Evolutionary conservation across 2,888 invertebrate species (phyloP), one percentile per base, ranked within the genome.

Genomic region (Ametastegia equiseti): DNA sequence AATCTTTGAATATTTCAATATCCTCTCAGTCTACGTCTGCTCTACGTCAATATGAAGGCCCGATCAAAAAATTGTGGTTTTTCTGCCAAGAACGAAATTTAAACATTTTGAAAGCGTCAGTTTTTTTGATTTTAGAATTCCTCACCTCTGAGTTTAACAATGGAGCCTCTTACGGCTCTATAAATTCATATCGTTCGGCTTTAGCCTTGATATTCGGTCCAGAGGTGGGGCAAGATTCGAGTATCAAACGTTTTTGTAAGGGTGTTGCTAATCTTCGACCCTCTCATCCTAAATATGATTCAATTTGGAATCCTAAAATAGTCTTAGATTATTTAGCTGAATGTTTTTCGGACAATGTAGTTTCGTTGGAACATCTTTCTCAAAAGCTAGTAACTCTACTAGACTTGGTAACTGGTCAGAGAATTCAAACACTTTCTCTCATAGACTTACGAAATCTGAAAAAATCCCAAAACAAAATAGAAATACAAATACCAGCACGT

Each of bases 361-460:
- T 83, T 6, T 39, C 71, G 9, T 30, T 85, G 5, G 78, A 83
- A 60, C 33, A 77, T 11, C 45, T 83, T 9, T 69, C 84, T 2
- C 23, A 73, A 1, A 84, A 84, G 57, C 33, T 83, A 3, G 81
- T 80, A 5, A 83, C 81, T 4, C 60, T 85, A 13, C 54, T 85
- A 5, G 83, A 81, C 2, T 5, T 84, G 27, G 50, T 57, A 19
- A 84, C 84, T 0, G 85, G 79, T 6, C 84, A 84, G 4, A 69
- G 83, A 19, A 57, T 80, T 9, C 84, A 85, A 54, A 85, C 85
- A 4, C 27, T 83, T 13, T 79, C 82, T 2, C 36, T 78, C 23
- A 83, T 83, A 23, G 73, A 69, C 23, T n/a, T 80, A n/a, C 45
- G 19, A 9, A 77, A 83, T 77, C 77, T 82, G 13, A 60, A 80